phyloP scores from a whole-genome alignment of 2,797 vertebrate species.

The Valencia hispanica region DNA sequence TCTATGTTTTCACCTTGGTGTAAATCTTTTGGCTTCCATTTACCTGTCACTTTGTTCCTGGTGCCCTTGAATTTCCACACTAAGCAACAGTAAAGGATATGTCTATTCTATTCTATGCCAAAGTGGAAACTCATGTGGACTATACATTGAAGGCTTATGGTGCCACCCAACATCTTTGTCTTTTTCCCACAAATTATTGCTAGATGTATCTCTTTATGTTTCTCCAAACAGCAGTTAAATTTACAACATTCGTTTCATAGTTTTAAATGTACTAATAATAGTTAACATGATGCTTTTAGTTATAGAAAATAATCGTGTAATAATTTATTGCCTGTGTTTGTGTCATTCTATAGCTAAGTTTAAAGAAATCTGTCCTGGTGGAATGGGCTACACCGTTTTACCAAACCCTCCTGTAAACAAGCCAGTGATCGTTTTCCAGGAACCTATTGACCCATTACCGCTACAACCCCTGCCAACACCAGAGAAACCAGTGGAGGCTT shows the following conservation, averaged over 20 bases:
- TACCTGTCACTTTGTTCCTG: too few species aligned
- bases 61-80: too few species aligned
- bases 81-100: too few species aligned
- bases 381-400: conserved; percentile 97
- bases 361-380: conserved; percentile 98
- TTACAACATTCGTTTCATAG: background rate
- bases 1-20: too few species aligned
- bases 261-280: background rate
- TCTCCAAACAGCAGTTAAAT: background rate
- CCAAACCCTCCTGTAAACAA: conserved; percentile 70
- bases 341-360: conserved; percentile 86
- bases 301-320: background rate
- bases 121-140: too few species aligned
- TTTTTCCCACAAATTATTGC: too few species aligned
- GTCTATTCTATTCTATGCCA: too few species aligned
- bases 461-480: conserved; percentile 89
- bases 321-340: conserved; percentile 11
- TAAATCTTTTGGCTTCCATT: too few species aligned
- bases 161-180: too few species aligned
- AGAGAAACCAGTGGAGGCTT: conserved; percentile 90
- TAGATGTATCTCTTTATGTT: background rate
- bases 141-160: too few species aligned
- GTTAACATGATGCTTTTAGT: background rate
- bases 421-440: conserved; percentile 72
- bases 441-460: conserved; percentile 82